Conservation (phyloP, 2,113 vertebrate species). For the Patagioenas fasciata region DNA sequence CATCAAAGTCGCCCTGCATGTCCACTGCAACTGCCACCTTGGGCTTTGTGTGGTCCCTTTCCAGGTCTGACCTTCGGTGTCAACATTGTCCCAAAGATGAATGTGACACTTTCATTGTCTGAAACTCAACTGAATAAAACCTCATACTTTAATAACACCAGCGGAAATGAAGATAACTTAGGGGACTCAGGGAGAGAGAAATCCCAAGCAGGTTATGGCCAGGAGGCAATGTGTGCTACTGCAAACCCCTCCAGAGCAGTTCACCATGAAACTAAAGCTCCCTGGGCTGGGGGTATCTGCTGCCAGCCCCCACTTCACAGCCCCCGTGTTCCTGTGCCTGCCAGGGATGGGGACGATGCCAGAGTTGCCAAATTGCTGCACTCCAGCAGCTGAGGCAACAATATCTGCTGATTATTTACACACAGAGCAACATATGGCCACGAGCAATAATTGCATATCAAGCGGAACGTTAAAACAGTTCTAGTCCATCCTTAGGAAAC, state of each 20-base stretch:
- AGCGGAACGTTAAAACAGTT: background rate
- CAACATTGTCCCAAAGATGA: background rate
- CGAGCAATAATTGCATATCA: background rate
- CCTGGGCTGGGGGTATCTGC: background rate
- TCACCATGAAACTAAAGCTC: too few relatives aligned
- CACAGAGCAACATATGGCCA: background rate
- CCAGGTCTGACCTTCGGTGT: background rate
- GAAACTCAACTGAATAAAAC: background rate
- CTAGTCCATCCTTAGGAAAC: background rate
- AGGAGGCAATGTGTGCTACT: too few relatives aligned
- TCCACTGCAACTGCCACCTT: background rate
- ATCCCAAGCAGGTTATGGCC: background rate
- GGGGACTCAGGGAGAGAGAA: too few relatives aligned
- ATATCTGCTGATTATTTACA: background rate
- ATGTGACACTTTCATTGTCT: background rate
- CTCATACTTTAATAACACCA: accelerated
- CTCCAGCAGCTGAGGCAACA: background rate
- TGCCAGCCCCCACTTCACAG: background rate
- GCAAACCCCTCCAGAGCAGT: too few relatives aligned
- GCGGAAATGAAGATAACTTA: background rate
- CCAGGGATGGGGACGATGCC: background rate
- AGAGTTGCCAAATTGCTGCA: background rate
- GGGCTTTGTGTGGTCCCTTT: too few relatives aligned
- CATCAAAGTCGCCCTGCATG: background rate
- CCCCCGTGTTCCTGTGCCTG: background rate